phyloP scores from a whole-genome alignment of 2,797 vertebrate species.

The Anabas testudineus region DNA sequence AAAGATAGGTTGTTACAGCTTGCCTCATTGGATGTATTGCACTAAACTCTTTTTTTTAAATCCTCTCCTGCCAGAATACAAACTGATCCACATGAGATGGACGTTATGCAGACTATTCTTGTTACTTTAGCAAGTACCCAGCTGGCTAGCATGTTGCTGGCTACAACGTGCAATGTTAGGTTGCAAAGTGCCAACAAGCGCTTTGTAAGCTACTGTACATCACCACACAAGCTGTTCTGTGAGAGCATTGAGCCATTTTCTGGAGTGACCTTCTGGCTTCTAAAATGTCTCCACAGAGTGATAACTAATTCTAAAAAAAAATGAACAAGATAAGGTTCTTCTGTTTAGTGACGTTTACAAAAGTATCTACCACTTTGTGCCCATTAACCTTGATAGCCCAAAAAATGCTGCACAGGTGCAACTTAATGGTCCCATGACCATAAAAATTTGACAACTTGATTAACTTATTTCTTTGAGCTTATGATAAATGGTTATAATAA shows the following conservation, averaged over 20 bases:
- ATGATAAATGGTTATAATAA: neutral
- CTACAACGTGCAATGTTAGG: neutral
- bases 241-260: too few relatives aligned
- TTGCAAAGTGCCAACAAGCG: too few relatives aligned
- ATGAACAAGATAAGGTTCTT: neutral
- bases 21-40: neutral
- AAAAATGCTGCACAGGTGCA: too few relatives aligned
- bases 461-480: slow-evolving; percentile 1
- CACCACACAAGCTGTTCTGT: neutral
- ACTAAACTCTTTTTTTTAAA: too few relatives aligned
- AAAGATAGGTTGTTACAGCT: neutral
- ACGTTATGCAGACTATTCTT: too few relatives aligned
- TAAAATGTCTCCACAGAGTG: neutral
- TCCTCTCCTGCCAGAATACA: too few relatives aligned
- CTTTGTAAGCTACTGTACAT: neutral
- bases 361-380: too few relatives aligned
- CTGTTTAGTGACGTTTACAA: neutral
- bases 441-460: slow-evolving; percentile 1
- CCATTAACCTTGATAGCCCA: neutral
- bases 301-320: neutral
- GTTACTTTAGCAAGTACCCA: neutral
- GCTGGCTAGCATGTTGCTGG: neutral
- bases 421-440: too few relatives aligned
- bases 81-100: too few relatives aligned
- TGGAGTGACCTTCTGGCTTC: neutral